A percentile compares a stretch with the other conserved stretches of the same genome.
Conservation (phyloP, 2,113 vertebrate species). For the Nyctereutes procyonoides region DNA sequence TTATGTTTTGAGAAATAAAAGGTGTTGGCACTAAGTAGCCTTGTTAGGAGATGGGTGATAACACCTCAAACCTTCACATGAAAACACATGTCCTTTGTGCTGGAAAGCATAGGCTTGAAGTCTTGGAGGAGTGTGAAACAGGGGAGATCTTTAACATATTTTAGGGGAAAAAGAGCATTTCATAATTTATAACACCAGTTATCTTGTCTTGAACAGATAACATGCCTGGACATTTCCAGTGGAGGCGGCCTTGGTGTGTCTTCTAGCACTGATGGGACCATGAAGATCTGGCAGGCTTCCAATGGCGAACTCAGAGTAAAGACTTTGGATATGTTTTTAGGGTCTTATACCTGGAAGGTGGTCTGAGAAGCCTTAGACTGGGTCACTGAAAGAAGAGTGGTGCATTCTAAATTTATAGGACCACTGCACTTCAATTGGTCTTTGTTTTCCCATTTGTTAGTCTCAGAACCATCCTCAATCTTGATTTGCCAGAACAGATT, state of each 20-base stretch:
- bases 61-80: constrained; percentile 18
- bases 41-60: background rate
- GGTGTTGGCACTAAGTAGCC: background rate
- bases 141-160: background rate
- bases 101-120: background rate
- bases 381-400: background rate
- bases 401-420: background rate
- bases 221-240: constrained; percentile 88
- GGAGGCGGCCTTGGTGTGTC: constrained; percentile 89
- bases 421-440: background rate
- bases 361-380: constrained; percentile 20
- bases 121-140: background rate
- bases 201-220: constrained; percentile 82
- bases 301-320: constrained; percentile 91
- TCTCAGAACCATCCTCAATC: background rate
- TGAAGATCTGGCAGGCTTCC: constrained; percentile 91
- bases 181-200: background rate
- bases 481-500: constrained; percentile 19
- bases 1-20: constrained; percentile 41
- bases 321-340: constrained; percentile 24
- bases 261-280: constrained; percentile 87
- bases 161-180: constrained; percentile 30
- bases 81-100: background rate
- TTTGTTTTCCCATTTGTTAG: constrained; percentile 44
- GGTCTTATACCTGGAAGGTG: background rate